These are phyloP conservation scores for Theocolax elegans DNA, from an alignment of 1,140 invertebrate genomes.

Conservation along the genomic window DNA sequence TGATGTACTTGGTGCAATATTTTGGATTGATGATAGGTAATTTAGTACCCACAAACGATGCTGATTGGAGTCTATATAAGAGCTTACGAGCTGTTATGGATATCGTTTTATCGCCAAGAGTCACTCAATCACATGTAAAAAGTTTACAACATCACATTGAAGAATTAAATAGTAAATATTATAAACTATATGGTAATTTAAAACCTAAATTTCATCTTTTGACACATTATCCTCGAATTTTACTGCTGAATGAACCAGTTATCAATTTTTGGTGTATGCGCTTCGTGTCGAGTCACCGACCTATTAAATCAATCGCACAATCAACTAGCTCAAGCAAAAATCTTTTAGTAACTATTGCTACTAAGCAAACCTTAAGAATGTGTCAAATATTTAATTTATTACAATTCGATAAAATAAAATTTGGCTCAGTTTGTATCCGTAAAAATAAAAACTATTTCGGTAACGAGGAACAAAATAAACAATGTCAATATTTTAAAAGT, in stretches of 20 bases:
- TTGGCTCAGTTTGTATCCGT: no score
- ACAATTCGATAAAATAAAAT: no score
- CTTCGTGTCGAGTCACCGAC: not conserved
- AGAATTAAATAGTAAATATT: not conserved
- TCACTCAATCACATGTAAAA: not conserved
- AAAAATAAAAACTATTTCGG: no score
- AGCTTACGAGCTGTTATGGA: constrained; percentile 1
- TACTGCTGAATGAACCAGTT: not conserved
- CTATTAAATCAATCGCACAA: not conserved
- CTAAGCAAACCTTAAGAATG: not conserved
- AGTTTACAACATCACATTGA: not conserved
- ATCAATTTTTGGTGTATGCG: not conserved
- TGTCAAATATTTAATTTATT: not conserved
- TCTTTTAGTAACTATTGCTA: not conserved
- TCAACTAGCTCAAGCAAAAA: not conserved
- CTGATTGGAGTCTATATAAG: not conserved
- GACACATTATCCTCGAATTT: not conserved
- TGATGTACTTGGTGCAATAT: not conserved
- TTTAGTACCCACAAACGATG: constrained; percentile 3
- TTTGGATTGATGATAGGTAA: constrained; percentile 12
- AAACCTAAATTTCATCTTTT: constrained; percentile 8
- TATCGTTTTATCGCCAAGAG: not conserved
- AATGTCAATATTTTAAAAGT: no score
- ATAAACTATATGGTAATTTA: not conserved
- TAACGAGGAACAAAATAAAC: no score